These are phyloP conservation scores for Condylura cristata DNA, from an alignment of 2,113 vertebrate genomes.

Conservation along the genomic window DNA sequence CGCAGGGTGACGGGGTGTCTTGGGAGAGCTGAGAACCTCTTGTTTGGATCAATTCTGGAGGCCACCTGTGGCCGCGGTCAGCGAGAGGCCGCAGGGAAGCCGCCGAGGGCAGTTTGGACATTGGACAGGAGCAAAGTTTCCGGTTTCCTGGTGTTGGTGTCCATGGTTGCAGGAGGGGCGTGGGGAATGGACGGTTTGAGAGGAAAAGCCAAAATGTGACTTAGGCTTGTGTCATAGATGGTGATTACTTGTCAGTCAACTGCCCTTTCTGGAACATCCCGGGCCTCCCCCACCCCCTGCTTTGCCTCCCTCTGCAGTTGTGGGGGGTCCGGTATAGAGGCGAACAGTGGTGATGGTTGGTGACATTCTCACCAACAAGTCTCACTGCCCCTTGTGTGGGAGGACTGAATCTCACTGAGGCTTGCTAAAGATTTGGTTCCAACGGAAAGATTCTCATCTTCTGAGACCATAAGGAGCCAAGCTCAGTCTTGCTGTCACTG, in stretches of 20 bases:
- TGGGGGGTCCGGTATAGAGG: neutral
- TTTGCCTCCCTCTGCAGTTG: too few relatives aligned
- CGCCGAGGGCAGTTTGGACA: neutral
- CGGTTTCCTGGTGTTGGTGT: neutral
- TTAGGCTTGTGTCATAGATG: neutral
- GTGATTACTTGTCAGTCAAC: neutral
- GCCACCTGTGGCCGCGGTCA: slow-evolving; percentile 38
- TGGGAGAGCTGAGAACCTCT: neutral
- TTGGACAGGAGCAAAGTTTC: neutral
- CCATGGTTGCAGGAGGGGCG: neutral
- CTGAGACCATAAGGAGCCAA: too few relatives aligned
- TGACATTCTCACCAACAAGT: neutral
- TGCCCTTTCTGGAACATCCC: neutral
- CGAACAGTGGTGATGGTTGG: too few relatives aligned
- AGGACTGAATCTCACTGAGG: neutral
- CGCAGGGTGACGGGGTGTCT: too few relatives aligned
- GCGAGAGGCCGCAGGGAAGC: neutral
- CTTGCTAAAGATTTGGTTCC: neutral
- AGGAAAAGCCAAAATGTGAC: neutral
- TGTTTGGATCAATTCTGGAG: neutral
- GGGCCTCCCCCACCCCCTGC: too few relatives aligned
- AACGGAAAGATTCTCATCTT: neutral
- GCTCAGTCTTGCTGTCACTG: neutral
- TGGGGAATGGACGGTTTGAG: neutral
- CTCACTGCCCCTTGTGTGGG: neutral